These are phyloP conservation scores for Amphiprion ocellaris DNA, from an alignment of 2,113 vertebrate genomes.

Conservation along the genomic window DNA sequence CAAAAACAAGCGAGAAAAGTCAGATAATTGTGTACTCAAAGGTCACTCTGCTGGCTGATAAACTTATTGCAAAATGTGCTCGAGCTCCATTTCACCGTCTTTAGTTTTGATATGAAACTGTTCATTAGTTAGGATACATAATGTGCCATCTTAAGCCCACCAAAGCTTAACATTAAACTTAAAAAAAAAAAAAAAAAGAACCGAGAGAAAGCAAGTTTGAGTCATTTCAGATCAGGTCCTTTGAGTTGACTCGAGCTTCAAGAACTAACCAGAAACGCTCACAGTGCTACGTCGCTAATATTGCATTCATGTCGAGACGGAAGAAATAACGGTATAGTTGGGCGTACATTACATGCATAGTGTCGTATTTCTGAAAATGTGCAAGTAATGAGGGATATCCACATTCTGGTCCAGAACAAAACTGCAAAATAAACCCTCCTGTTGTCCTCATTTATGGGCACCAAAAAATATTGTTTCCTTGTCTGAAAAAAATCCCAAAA, in stretches of 20 bases:
- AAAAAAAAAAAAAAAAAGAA: slow-evolving; percentile 4
- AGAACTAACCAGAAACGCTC: slow-evolving; percentile 9
- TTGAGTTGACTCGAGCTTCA: slow-evolving; percentile 17
- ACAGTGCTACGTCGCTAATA: slow-evolving; percentile 38
- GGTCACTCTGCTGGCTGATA: slow-evolving; percentile 12
- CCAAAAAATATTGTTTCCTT: too few relatives aligned
- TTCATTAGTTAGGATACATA: slow-evolving; percentile 25
- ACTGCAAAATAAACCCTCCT: background rate
- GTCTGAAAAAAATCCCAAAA: too few relatives aligned
- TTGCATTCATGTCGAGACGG: slow-evolving; percentile 20
- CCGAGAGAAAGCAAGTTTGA: slow-evolving; percentile 5
- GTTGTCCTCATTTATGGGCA: too few relatives aligned
- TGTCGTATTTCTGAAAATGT: slow-evolving; percentile 30
- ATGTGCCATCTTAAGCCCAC: slow-evolving; percentile 38
- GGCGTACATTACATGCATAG: slow-evolving; percentile 31
- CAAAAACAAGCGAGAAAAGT: slow-evolving; percentile 7
- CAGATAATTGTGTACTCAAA: background rate
- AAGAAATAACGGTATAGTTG: slow-evolving; percentile 14
- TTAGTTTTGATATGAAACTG: slow-evolving; percentile 31
- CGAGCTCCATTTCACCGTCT: background rate
- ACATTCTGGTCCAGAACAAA: slow-evolving; percentile 39
- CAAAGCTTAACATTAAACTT: slow-evolving; percentile 37
- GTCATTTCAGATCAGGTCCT: slow-evolving; percentile 26
- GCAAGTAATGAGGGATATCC: slow-evolving; percentile 11
- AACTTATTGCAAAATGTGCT: slow-evolving; percentile 27